Base-by-base conservation (phyloP, 2,113 vertebrate species). In the Vireo altiloquus region DNA sequence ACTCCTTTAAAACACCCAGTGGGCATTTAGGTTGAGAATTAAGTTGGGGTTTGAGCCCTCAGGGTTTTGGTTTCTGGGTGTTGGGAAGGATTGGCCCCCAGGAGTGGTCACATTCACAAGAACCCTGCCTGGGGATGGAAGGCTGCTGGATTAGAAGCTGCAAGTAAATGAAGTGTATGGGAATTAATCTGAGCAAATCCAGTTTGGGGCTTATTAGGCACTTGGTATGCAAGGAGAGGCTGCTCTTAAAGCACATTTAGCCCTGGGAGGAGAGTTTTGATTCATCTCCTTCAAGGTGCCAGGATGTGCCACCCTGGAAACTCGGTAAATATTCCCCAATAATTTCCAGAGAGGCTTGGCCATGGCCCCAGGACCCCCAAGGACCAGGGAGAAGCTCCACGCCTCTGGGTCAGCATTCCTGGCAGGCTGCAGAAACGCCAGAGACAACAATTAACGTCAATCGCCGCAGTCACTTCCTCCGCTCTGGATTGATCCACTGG, bases 171-270 rank as follows among this genome's bases (percentile, higher is more conserved):
- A 88, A 68, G 59, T 52, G 37, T 16, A 33, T 9, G 49, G 85
- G 87, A 96, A 96, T 91, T 87, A 95, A 94, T 84, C 69, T 77
- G 72, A 94, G 82, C 71, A 91, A 93, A 96, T 82, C 94, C 87
- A 89, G 87, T 89, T 89, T 86, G 74, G 56, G 65, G 84, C 27
- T 94, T 89, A 85, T 89, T 94, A 90, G 59, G 42, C 78, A 74
- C 91, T 92, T 91, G 87, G 30, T 86, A 93, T 89, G 88, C 89
- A 81, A 90, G 80, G 40, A 64, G 28, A 64, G 65, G 49, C 46
- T 90, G 53, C 4, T 40, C 69, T 82, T 79, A 77, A 79, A 91
- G 78, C 5, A 3, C 86, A 31, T 84, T 91, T 87, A 94, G 65
- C 56, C 49, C 37, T 24, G 18, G 2, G 12, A 82, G 56, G 8